Percentiles rank a stretch among this genome's conserved stretches.
Conservation (phyloP, 2,888 invertebrate species). For the Drosophila melanosoma region DNA sequence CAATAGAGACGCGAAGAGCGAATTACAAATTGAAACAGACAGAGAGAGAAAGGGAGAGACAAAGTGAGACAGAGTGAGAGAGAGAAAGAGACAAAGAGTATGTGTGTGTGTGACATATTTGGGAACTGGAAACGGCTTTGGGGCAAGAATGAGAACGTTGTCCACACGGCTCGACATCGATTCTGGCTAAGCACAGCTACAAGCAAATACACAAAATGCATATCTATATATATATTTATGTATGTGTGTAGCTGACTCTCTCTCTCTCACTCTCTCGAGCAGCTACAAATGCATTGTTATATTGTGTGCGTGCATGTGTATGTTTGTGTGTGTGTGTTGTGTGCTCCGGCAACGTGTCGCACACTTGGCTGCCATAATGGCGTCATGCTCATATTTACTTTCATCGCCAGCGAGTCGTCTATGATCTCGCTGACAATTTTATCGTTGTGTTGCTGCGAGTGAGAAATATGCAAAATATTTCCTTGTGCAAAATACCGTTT, state of each 20-base stretch:
- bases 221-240: neutral
- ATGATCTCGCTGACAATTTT: conserved; percentile 82
- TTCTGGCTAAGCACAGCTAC: conserved; percentile 19
- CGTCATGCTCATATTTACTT: conserved; percentile 81
- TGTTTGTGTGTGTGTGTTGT: conserved; percentile 18
- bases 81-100: conserved; percentile 35
- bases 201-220: neutral
- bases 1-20: conserved; percentile 1
- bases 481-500: conserved; percentile 68
- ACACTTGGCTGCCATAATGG: conserved; percentile 73
- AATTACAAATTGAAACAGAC: conserved; percentile 12
- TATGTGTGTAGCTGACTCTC: neutral
- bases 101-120: conserved; percentile 5
- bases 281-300: conserved; percentile 40
- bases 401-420: conserved; percentile 74
- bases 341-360: conserved; percentile 57
- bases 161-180: conserved; percentile 34
- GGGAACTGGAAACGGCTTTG: conserved; percentile 12
- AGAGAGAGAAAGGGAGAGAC: conserved; percentile 20
- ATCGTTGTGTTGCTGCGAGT: conserved; percentile 66
- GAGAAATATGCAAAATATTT: conserved; percentile 78
- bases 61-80: neutral
- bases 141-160: conserved; percentile 25
- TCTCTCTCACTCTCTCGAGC: conserved; percentile 5
- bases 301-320: neutral